A percentile compares a stretch with the other conserved stretches of the same genome.
Conservation (phyloP, 2,797 vertebrate species). For the Tarsius wallacei region DNA sequence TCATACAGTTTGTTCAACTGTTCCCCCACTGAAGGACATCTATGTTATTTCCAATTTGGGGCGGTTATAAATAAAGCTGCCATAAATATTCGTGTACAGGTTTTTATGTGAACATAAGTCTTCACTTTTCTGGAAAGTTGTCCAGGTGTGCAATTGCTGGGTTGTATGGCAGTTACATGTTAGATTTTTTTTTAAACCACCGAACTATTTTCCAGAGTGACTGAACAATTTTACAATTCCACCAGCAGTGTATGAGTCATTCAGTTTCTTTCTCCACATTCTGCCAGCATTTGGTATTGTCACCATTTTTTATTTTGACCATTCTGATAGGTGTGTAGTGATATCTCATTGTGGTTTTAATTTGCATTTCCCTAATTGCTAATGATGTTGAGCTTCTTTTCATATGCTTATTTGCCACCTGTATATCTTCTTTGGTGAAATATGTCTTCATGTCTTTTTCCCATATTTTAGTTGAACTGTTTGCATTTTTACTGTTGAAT, state of each 20-base stretch:
- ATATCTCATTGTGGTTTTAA: conserved; percentile 60
- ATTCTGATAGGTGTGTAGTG: conserved; percentile 46
- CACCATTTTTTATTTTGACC: conserved; percentile 53
- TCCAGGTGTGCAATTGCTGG: background rate
- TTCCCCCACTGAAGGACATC: background rate
- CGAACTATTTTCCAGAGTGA: conserved; percentile 16
- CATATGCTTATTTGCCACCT: conserved; percentile 66
- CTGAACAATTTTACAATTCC: conserved; percentile 26
- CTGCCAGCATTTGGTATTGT: conserved; percentile 59
- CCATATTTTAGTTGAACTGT: conserved; percentile 45
- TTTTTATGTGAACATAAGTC: background rate
- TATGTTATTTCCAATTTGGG: background rate
- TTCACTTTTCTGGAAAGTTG: conserved; percentile 29
- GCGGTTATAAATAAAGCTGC: background rate
- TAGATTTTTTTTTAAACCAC: background rate
- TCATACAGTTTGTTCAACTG: background rate
- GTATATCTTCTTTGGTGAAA: conserved; percentile 41
- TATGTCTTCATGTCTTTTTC: conserved; percentile 14
- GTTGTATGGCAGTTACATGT: background rate
- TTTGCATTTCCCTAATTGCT: conserved; percentile 71
- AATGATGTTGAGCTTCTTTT: conserved; percentile 49
- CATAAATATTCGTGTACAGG: background rate
- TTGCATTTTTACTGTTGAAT: conserved; percentile 31
- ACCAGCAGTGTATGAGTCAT: conserved; percentile 10
- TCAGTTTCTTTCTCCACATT: conserved; percentile 12